These are phyloP conservation scores for Oryzias dopingdopingensis DNA, from an alignment of 2,797 vertebrate genomes.

Conservation along the genomic window DNA sequence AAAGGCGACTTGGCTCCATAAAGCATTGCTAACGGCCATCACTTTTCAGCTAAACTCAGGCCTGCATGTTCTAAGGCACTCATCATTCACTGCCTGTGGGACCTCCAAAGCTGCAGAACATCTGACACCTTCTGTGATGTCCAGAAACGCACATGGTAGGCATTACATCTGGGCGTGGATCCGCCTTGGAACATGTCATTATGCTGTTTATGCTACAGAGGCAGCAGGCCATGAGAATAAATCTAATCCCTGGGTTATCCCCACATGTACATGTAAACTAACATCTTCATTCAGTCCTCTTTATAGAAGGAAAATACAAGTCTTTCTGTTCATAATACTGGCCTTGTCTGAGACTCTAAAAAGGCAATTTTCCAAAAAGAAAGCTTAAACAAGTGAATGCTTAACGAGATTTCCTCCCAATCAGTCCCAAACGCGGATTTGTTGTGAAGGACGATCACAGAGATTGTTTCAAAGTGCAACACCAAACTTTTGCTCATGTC, in stretches of 20 bases:
- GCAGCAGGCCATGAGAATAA: conserved; percentile 42
- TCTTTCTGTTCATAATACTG: conserved; percentile 34
- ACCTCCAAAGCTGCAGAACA: conserved; percentile 60
- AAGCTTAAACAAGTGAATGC: not conserved
- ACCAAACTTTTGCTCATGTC: too few species aligned
- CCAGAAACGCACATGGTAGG: conserved; percentile 60
- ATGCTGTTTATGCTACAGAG: conserved; percentile 23
- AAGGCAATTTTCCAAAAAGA: conserved; percentile 8
- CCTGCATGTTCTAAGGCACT: conserved; percentile 48
- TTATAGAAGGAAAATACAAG: conserved; percentile 5
- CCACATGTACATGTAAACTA: conserved; percentile 27
- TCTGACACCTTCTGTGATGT: conserved; percentile 59
- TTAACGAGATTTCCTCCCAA: conserved; percentile 24
- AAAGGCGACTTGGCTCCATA: conserved; percentile 4
- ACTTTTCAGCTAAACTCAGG: conserved; percentile 25
- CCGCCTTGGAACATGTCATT: conserved; percentile 60
- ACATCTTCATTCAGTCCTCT: conserved; percentile 30
- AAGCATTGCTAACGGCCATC: conserved; percentile 1
- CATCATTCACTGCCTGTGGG: conserved; percentile 57
- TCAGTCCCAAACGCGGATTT: conserved; percentile 2
- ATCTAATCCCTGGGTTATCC: conserved; percentile 18
- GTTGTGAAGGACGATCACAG: conserved; percentile 8
- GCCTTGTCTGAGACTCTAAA: conserved; percentile 19
- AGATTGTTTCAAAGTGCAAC: conserved; percentile 3
- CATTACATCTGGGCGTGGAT: conserved; percentile 72